Evolutionary conservation across 2,113 vertebrate species (phyloP).

Genomic region (Xenus cinereus): DNA sequence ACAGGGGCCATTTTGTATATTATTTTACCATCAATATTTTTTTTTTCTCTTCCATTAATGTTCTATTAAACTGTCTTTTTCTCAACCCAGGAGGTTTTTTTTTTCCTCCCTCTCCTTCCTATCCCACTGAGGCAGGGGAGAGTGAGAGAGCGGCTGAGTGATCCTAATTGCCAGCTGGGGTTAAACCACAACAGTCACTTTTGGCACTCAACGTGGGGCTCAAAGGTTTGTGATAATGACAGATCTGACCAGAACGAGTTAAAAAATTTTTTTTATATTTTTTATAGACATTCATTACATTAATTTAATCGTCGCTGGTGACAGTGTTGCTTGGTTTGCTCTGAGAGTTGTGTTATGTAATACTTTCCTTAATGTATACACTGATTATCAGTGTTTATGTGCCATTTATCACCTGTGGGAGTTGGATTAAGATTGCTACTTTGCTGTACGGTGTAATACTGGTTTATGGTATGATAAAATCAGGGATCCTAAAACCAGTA

Average conservation of each 20-base stretch:
- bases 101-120: neutral
- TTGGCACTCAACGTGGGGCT: neutral
- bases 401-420: neutral
- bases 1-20: neutral
- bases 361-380: neutral
- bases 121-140: neutral
- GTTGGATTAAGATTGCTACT: neutral
- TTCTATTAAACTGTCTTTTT: neutral
- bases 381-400: neutral
- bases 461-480: neutral
- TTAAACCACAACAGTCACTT: neutral
- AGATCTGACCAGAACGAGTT: neutral
- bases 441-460: neutral
- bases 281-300: neutral
- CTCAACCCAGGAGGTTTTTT: neutral
- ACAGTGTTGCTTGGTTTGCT: neutral
- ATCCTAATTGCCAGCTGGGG: neutral
- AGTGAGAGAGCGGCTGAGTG: neutral
- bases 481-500: neutral
- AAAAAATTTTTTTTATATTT: neutral
- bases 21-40: neutral
- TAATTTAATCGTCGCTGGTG: neutral
- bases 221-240: neutral
- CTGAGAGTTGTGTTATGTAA: neutral
- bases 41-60: neutral